A percentile compares a stretch with the other conserved stretches of the same genome.
These are phyloP conservation scores for Empidonax alnorum DNA, from an alignment of 2,113 vertebrate species.

Conservation along the genomic window DNA sequence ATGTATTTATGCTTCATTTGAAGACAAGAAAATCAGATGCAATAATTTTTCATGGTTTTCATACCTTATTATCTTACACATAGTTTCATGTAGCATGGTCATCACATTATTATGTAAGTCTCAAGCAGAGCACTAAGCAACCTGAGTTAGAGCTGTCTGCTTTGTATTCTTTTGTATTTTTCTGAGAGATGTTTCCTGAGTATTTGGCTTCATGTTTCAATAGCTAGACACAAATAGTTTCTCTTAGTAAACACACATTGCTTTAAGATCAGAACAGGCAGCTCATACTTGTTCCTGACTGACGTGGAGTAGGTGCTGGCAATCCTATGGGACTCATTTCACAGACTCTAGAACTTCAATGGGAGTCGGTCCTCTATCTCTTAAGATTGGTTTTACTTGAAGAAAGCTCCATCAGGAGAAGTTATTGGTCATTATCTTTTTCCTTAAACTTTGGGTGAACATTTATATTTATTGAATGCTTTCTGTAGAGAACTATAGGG, in stretches of 20 bases:
- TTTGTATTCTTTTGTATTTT: background rate
- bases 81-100: background rate
- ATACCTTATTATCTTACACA: background rate
- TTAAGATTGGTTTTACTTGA: background rate
- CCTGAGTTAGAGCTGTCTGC: background rate
- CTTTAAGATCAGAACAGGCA: background rate
- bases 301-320: background rate
- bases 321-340: background rate
- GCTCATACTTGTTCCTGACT: background rate
- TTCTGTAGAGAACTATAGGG: background rate
- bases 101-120: background rate
- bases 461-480: background rate
- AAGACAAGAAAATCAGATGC: background rate
- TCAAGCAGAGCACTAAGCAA: background rate
- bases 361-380: background rate
- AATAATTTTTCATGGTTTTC: background rate
- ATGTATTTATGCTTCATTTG: background rate
- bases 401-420: background rate
- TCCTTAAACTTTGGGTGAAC: background rate
- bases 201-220: background rate
- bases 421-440: background rate
- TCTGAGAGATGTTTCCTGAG: background rate
- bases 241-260: background rate
- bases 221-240: background rate
- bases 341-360: background rate